Conservation (phyloP, 2,113 vertebrate species). For the Lophius piscatorius region DNA sequence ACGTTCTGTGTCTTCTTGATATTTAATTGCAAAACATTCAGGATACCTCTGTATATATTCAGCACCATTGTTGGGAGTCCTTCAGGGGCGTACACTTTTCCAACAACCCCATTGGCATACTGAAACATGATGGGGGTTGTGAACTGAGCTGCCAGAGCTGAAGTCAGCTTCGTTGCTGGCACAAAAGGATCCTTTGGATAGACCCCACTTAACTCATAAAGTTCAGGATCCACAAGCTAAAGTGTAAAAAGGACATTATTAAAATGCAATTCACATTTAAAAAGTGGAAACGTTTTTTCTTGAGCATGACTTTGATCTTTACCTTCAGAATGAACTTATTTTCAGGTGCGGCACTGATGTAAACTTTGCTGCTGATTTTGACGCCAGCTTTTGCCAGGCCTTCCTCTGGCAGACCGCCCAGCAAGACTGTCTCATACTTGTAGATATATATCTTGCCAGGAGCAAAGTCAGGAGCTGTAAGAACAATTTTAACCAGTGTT, state of each 20-base stretch:
- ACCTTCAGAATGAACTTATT: slow-evolving; percentile 78
- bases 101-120: slow-evolving; percentile 77
- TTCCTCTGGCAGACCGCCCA: slow-evolving; percentile 80
- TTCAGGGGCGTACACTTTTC: slow-evolving; percentile 76
- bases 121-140: slow-evolving; percentile 80
- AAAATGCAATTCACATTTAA: neutral
- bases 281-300: neutral
- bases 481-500: neutral
- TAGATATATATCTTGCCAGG: slow-evolving; percentile 74
- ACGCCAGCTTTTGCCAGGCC: slow-evolving; percentile 76
- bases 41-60: slow-evolving; percentile 83
- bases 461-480: slow-evolving; percentile 79
- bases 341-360: slow-evolving; percentile 69
- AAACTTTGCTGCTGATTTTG: slow-evolving; percentile 77
- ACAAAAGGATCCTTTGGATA: slow-evolving; percentile 75
- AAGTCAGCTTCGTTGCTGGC: slow-evolving; percentile 76
- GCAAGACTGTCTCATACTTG: slow-evolving; percentile 79
- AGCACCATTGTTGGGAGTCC: slow-evolving; percentile 64
- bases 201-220: slow-evolving; percentile 79
- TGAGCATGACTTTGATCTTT: slow-evolving; percentile 19
- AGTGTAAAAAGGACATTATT: slow-evolving; percentile 15
- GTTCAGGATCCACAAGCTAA: slow-evolving; percentile 76
- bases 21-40: slow-evolving; percentile 81
- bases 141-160: slow-evolving; percentile 70
- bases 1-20: slow-evolving; percentile 83